These are phyloP conservation scores for Setophaga petechia DNA, from an alignment of 2,113 vertebrate genomes.

Conservation along the genomic window DNA sequence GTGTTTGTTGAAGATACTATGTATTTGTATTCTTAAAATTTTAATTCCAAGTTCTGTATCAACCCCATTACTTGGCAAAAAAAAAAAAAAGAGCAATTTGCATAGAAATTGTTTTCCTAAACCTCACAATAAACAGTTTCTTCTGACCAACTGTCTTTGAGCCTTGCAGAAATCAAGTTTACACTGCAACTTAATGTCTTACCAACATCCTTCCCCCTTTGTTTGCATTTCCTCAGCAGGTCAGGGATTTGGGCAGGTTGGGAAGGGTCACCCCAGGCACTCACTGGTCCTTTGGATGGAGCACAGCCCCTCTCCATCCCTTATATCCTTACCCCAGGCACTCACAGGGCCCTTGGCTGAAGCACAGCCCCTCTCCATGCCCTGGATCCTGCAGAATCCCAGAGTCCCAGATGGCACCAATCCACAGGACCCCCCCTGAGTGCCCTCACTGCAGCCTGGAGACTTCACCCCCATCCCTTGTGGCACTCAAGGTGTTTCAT, in stretches of 20 bases:
- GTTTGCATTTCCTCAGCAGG: background rate
- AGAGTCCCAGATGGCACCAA: fast-evolving
- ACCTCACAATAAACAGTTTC: slow-evolving; percentile 63
- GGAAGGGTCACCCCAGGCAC: background rate
- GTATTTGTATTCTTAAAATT: slow-evolving; percentile 19
- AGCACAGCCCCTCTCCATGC: background rate
- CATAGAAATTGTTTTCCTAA: slow-evolving; percentile 27
- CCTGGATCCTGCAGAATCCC: background rate
- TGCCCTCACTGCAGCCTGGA: background rate
- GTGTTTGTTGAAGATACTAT: background rate
- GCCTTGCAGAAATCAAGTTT: background rate
- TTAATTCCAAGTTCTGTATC: background rate
- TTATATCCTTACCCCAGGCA: no score
- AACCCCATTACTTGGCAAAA: background rate
- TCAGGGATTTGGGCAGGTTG: background rate
- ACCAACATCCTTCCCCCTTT: background rate
- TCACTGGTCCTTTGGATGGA: background rate
- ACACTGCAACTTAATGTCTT: background rate
- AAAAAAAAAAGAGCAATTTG: background rate
- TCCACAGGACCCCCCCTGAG: fast-evolving
- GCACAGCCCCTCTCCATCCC: no score
- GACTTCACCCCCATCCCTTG: background rate
- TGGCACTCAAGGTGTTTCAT: background rate
- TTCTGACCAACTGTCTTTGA: background rate
- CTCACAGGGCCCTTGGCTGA: background rate